phyloP scores from a whole-genome alignment of 2,113 vertebrate species.

The Hydrolagus affinis region DNA sequence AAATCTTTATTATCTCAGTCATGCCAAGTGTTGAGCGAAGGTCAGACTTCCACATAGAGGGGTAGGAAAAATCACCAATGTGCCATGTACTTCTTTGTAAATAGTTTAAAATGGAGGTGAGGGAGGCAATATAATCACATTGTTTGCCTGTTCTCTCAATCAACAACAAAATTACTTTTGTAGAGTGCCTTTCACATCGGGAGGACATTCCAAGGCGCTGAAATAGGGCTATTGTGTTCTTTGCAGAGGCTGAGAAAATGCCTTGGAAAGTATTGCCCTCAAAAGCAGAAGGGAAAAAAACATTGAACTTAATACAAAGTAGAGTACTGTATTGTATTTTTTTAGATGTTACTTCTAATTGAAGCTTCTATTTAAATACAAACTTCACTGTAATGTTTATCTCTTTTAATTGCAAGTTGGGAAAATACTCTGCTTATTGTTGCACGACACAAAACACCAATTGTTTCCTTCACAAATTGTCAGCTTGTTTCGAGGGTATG shows the following conservation, averaged over 20 bases:
- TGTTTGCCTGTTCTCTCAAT: neutral
- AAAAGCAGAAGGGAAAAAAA: no score
- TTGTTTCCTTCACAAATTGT: conserved; percentile 1
- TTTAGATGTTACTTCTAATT: neutral
- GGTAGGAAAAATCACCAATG: neutral
- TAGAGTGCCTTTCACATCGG: no score
- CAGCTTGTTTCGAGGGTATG: neutral
- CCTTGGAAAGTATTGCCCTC: neutral
- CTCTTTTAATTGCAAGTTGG: neutral
- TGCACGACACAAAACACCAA: neutral
- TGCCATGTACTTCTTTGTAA: neutral
- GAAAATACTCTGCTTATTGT: neutral
- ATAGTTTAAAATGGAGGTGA: neutral
- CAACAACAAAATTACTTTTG: no score
- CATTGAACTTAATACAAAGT: neutral
- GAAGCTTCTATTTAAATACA: neutral
- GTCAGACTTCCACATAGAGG: neutral
- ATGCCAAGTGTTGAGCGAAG: neutral
- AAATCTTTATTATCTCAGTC: neutral
- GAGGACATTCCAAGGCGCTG: no score
- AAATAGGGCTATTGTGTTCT: neutral
- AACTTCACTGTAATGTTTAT: neutral
- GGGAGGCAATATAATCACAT: neutral
- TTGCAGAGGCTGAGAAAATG: neutral
- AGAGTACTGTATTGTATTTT: neutral